Percentiles rank a stretch among this genome's conserved stretches.
Evolutionary conservation across 1,140 invertebrate genomes (phyloP).

Genomic region (Drosophila santomea): DNA sequence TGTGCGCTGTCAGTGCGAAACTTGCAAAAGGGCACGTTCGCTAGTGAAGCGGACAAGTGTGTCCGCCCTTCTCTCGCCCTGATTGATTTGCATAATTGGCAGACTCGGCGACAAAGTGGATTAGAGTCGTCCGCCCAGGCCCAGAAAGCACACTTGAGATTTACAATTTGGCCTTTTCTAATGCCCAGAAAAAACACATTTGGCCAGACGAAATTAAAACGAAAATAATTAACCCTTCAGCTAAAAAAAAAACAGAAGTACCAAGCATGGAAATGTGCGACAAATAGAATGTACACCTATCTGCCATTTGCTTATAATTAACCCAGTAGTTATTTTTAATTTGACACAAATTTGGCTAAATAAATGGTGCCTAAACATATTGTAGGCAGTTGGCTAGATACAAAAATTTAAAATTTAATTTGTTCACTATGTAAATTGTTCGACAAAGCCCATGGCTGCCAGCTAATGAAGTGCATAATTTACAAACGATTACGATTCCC

Average conservation of each 20-base stretch:
- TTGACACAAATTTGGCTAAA: background rate
- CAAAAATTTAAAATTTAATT: background rate
- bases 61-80: slow-evolving; percentile 14
- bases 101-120: slow-evolving; percentile 56
- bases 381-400: background rate
- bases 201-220: slow-evolving; percentile 20
- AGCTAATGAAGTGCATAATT: slow-evolving; percentile 60
- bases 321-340: background rate
- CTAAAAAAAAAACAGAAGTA: background rate
- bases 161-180: slow-evolving; percentile 15
- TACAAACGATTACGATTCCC: slow-evolving; percentile 48
- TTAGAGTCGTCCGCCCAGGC: slow-evolving; percentile 23
- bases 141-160: slow-evolving; percentile 9
- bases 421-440: slow-evolving; percentile 15
- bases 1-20: slow-evolving; percentile 4
- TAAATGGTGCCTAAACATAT: background rate
- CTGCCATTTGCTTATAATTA: background rate
- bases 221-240: slow-evolving; percentile 22
- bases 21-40: slow-evolving; percentile 19
- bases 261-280: slow-evolving; percentile 2
- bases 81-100: slow-evolving; percentile 69
- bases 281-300: background rate
- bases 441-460: slow-evolving; percentile 29
- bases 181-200: slow-evolving; percentile 8
- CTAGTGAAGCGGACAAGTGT: slow-evolving; percentile 27